Evolutionary conservation across 2,888 invertebrate genomes (phyloP).

Genomic region (Cryptocephalus moraei): DNA sequence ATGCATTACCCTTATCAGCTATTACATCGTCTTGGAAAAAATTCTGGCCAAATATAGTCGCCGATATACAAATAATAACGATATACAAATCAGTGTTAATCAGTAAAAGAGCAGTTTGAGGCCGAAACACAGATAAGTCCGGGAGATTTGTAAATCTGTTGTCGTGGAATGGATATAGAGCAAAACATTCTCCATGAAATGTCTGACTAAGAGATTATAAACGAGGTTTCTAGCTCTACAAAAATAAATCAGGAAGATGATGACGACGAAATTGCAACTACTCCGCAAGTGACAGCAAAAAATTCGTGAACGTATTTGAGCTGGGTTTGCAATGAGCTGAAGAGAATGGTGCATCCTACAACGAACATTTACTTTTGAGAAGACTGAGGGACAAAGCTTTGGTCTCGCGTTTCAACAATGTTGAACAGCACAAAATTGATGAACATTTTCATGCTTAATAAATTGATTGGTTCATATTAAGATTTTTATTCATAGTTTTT

Average conservation of each 20-base stretch:
- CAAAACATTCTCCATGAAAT: slow-evolving; percentile 6
- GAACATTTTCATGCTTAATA: neutral
- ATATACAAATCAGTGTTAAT: slow-evolving; percentile 8
- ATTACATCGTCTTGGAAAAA: slow-evolving; percentile 21
- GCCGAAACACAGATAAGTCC: slow-evolving; percentile 11
- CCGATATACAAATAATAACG: slow-evolving; percentile 9
- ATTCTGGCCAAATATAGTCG: slow-evolving; percentile 8
- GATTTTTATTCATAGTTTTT: neutral
- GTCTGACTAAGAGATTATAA: slow-evolving; percentile 15
- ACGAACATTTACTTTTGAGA: no score
- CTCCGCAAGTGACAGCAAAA: slow-evolving; percentile 14
- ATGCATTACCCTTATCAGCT: no score
- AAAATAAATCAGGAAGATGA: slow-evolving; percentile 23
- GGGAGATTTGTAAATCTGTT: slow-evolving; percentile 18
- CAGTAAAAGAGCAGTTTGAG: slow-evolving; percentile 19
- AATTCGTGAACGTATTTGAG: no score
- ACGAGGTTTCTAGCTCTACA: slow-evolving; percentile 20
- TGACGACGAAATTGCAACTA: slow-evolving; percentile 18
- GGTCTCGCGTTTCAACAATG: neutral
- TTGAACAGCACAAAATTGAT: neutral
- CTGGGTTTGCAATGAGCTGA: no score
- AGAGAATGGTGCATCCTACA: no score
- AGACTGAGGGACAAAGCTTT: slow-evolving; percentile 1
- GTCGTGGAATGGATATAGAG: slow-evolving; percentile 23
- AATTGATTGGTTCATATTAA: no score